These are phyloP conservation scores for Merluccius polli DNA, from an alignment of 2,797 vertebrate genomes.

Conservation along the genomic window DNA sequence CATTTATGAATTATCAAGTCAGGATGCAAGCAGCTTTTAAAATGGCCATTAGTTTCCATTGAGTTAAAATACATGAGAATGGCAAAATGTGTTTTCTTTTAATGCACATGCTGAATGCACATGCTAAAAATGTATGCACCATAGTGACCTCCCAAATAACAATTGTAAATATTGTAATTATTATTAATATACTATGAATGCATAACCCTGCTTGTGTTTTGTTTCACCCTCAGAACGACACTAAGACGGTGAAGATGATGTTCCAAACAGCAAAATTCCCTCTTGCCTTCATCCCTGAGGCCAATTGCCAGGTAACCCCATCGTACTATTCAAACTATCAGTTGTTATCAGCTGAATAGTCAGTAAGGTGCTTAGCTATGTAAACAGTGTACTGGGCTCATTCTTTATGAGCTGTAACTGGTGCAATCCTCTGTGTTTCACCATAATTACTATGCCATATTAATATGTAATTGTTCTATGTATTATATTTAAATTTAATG, in stretches of 20 bases:
- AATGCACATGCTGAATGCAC: neutral
- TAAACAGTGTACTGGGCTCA: neutral
- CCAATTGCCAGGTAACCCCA: conserved; percentile 56
- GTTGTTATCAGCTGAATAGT: neutral
- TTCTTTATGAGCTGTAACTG: conserved; percentile 2
- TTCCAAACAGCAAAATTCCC: conserved; percentile 67
- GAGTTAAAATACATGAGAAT: neutral
- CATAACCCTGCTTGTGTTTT: neutral
- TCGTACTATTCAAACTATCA: neutral
- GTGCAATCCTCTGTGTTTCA: neutral
- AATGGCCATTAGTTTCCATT: too few species aligned
- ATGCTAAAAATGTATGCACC: neutral
- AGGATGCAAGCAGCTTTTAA: neutral
- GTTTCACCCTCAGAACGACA: conserved; percentile 62
- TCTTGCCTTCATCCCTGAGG: conserved; percentile 68
- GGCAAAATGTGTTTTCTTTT: neutral
- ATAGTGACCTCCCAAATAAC: too few species aligned
- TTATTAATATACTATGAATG: neutral
- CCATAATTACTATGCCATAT: neutral
- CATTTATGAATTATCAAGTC: neutral
- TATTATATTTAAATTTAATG: neutral
- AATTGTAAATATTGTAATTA: too few species aligned
- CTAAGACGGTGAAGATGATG: conserved; percentile 86
- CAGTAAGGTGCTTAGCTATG: too few species aligned
- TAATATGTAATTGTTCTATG: neutral